Percentiles rank a stretch among this genome's conserved stretches.
These are phyloP conservation scores for Vombatus ursinus DNA, from an alignment of 2,113 vertebrate genomes.

Conservation along the genomic window DNA sequence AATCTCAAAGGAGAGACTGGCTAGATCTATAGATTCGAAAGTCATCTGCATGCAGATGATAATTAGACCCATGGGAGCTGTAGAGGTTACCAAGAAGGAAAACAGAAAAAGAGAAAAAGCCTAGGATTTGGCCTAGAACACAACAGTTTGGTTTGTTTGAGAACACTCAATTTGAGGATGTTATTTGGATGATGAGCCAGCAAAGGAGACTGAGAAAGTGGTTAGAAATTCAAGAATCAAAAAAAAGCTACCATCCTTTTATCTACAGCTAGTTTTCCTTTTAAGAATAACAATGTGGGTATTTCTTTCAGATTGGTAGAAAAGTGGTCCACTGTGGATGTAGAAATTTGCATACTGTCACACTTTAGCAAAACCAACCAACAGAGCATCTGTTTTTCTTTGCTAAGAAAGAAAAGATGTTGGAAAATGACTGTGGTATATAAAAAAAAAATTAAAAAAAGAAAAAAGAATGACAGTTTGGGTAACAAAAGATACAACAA, in stretches of 20 bases:
- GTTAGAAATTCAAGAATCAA: background rate
- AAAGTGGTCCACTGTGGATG: background rate
- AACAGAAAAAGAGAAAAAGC: background rate
- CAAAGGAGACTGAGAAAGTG: background rate
- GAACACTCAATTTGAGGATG: background rate
- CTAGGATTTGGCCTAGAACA: background rate
- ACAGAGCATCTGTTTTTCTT: background rate
- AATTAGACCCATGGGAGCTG: background rate
- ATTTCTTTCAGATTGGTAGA: background rate
- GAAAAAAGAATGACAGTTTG: background rate
- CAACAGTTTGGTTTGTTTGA: background rate
- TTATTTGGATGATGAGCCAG: background rate
- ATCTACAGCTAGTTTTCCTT: background rate
- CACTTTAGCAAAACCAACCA: background rate
- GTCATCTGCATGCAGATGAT: background rate
- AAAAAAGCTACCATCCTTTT: background rate
- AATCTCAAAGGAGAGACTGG: no score
- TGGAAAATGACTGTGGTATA: background rate
- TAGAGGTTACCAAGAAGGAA: background rate
- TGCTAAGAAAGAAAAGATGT: background rate
- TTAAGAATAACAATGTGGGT: background rate
- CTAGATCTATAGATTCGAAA: background rate
- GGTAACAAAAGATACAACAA: background rate
- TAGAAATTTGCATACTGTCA: background rate
- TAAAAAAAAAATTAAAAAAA: conserved; percentile 45